A percentile compares a stretch with the other conserved stretches of the same genome.
Evolutionary conservation across 2,797 vertebrate species (phyloP).

Genomic region (Carduelis carduelis): DNA sequence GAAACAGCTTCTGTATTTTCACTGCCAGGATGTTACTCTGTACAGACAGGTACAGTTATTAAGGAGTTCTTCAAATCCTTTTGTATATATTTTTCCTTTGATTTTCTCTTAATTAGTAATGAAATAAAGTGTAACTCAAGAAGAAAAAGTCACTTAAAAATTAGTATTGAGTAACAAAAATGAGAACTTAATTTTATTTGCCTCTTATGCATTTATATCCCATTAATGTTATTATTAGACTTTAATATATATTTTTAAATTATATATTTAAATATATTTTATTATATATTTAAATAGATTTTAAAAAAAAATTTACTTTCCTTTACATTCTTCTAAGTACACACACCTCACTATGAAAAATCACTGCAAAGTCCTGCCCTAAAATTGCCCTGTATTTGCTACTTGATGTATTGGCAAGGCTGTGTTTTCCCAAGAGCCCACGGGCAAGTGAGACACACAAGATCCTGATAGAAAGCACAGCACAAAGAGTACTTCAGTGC

Average conservation of each 20-base stretch:
- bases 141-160: background rate
- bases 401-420: background rate
- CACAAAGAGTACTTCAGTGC: background rate
- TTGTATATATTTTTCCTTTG: background rate
- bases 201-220: background rate
- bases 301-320: fast-evolving
- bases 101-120: background rate
- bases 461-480: background rate
- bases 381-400: background rate
- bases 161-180: background rate
- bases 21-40: background rate
- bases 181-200: background rate
- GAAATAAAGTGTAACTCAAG: background rate
- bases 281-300: no score
- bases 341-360: background rate
- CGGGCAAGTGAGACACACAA: background rate
- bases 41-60: background rate
- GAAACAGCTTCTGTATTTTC: background rate
- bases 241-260: background rate
- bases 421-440: background rate
- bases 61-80: background rate
- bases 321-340: background rate
- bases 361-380: background rate
- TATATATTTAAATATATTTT: no score
- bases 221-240: background rate